phyloP scores from a whole-genome alignment of 2,797 vertebrate genomes.

The Malurus leucopterus region DNA sequence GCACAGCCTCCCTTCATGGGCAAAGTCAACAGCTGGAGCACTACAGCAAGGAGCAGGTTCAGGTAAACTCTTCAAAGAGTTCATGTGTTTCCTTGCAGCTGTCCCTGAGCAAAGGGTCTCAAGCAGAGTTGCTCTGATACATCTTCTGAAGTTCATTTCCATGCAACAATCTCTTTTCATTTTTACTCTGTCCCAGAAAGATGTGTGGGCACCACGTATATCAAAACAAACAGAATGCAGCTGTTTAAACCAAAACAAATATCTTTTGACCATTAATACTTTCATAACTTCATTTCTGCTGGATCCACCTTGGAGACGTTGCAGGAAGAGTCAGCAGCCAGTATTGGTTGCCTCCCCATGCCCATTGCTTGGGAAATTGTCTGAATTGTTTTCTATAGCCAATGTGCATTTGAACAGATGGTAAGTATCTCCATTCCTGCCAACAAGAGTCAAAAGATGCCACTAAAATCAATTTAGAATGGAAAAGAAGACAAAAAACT shows the following conservation, averaged over 20 bases:
- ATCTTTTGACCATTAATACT: neutral
- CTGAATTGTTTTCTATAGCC: constrained; percentile 33
- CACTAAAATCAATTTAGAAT: constrained; percentile 56
- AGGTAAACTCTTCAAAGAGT: neutral
- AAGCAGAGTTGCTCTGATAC: neutral
- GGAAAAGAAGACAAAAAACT: neutral
- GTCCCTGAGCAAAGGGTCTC: neutral
- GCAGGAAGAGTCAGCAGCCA: neutral
- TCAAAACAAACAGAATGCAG: neutral
- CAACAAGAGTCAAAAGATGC: constrained; percentile 62
- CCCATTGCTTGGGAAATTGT: constrained; percentile 20
- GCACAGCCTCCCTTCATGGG: neutral
- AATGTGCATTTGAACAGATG: constrained; percentile 60
- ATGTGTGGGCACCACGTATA: accelerated
- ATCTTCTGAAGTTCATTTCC: neutral
- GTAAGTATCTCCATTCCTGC: constrained; percentile 54
- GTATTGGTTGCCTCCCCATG: neutral
- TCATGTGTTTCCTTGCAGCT: neutral
- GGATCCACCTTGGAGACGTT: neutral
- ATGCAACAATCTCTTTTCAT: neutral
- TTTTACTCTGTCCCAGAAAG: neutral
- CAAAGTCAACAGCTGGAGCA: neutral
- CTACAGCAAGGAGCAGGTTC: neutral
- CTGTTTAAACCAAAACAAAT: neutral
- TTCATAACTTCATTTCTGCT: neutral